Percentiles rank a stretch among this genome's conserved stretches.
phyloP scores from a whole-genome alignment of 2,888 invertebrate genomes.

The Polydrusus tereticollis region DNA sequence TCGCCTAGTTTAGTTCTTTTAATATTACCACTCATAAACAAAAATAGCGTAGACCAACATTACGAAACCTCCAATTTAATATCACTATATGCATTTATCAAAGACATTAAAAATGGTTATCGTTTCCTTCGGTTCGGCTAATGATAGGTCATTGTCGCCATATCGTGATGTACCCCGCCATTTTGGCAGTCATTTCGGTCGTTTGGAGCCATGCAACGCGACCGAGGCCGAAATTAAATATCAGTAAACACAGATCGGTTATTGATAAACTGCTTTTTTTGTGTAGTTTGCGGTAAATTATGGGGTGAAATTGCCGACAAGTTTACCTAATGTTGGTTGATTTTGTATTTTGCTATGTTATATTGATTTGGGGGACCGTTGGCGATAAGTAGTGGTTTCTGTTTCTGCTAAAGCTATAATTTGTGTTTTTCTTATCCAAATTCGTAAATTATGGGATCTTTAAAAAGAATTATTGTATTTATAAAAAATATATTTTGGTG shows the following conservation, averaged over 20 bases:
- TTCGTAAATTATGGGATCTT: too few species aligned
- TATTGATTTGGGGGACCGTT: neutral
- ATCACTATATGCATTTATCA: conserved; percentile 31
- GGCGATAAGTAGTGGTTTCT: neutral
- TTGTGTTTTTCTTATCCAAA: too few species aligned
- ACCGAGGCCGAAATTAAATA: conserved; percentile 25
- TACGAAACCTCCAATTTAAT: conserved; percentile 6
- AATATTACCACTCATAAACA: too few species aligned
- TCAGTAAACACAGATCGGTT: conserved; percentile 23
- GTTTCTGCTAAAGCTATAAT: too few species aligned
- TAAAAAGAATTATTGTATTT: too few species aligned
- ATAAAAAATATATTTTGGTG: too few species aligned
- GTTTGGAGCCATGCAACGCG: conserved; percentile 27
- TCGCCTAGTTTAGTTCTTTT: too few species aligned
- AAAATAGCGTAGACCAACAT: too few species aligned
- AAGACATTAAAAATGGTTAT: conserved; percentile 38
- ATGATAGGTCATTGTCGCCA: conserved; percentile 43
- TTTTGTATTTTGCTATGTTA: neutral
- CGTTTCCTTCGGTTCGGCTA: conserved; percentile 31
- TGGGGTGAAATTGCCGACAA: neutral
- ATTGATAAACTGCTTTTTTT: conserved; percentile 22
- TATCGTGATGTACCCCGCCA: conserved; percentile 37
- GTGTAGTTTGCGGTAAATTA: conserved; percentile 15
- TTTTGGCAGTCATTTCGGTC: conserved; percentile 31
- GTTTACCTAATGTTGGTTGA: conserved; percentile 7